Conservation (phyloP, 2,888 invertebrate genomes). For the Conops quadrifasciatus region DNA sequence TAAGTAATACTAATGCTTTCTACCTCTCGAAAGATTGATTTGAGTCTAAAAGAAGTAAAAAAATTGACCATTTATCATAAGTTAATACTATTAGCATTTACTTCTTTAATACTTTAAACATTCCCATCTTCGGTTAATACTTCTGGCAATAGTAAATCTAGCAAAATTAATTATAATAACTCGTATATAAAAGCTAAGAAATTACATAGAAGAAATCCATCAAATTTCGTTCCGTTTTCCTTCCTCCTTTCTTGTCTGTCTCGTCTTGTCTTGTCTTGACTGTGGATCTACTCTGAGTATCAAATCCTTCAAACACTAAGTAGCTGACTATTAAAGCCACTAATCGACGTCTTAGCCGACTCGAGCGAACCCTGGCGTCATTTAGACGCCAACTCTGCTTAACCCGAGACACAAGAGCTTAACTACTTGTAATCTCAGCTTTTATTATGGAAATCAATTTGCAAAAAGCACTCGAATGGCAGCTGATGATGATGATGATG, state of each 20-base stretch:
- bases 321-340: conserved; percentile 15
- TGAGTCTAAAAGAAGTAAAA: no score
- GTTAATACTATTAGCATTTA: no score
- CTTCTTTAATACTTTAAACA: no score
- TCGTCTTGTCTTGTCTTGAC: not conserved
- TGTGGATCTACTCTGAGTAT: not conserved
- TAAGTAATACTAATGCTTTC: no score
- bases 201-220: not conserved
- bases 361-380: not conserved
- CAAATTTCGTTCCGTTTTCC: not conserved
- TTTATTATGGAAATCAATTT: conserved; percentile 31
- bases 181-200: no score
- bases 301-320: not conserved
- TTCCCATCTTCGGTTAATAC: no score
- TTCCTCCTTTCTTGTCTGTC: not conserved
- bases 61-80: no score
- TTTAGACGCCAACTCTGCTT: conserved; percentile 7
- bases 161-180: no score
- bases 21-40: no score
- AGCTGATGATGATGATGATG: not conserved
- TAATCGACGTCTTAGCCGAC: conserved; percentile 20
- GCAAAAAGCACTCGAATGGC: conserved; percentile 17
- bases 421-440: conserved; percentile 21
- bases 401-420: conserved; percentile 7
- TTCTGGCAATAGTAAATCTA: no score